A percentile compares a stretch with the other conserved stretches of the same genome.
Conservation (phyloP, 2,888 invertebrate species). For the Exephanes ischioxanthus region DNA sequence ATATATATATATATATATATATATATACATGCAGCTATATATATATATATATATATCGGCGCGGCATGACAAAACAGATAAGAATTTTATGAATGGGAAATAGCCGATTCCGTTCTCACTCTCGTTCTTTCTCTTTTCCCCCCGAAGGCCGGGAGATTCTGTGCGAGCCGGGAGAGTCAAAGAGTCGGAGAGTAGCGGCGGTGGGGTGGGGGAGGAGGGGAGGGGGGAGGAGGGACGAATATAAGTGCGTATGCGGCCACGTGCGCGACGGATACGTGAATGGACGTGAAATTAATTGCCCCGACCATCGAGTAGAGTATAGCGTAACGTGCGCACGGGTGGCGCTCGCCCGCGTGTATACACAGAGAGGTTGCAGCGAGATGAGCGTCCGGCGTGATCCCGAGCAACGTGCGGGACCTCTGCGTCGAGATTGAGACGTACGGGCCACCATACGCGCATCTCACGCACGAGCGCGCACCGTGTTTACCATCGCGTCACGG, state of each 20-base stretch:
- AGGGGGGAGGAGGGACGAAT: slow-evolving; percentile 61
- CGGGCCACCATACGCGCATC: slow-evolving; percentile 18
- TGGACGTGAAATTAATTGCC: slow-evolving; percentile 73
- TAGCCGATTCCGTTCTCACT: slow-evolving; percentile 60
- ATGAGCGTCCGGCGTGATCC: slow-evolving; percentile 49
- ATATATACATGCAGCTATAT: slow-evolving; percentile 20
- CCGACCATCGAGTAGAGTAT: slow-evolving; percentile 57
- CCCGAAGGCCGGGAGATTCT: slow-evolving; percentile 35
- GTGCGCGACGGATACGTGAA: slow-evolving; percentile 69
- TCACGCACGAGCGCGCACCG: slow-evolving; percentile 2
- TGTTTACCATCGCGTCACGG: slow-evolving; percentile 23
- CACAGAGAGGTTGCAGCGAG: slow-evolving; percentile 42
- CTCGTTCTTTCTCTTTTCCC: slow-evolving; percentile 37
- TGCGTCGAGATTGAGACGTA: slow-evolving; percentile 18
- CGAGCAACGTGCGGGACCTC: slow-evolving; percentile 26
- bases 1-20: slow-evolving; percentile 41
- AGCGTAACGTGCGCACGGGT: slow-evolving; percentile 23
- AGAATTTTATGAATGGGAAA: slow-evolving; percentile 72
- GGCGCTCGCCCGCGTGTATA: slow-evolving; percentile 56
- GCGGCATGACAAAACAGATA: slow-evolving; percentile 63
- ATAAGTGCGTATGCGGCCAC: slow-evolving; percentile 67
- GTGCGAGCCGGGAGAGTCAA: slow-evolving; percentile 40
- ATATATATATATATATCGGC: slow-evolving; percentile 19
- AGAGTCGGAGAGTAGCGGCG: slow-evolving; percentile 39
- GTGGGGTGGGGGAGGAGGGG: slow-evolving; percentile 51